These are phyloP conservation scores for Mastigias papua DNA, from an alignment of 30 jellyfish, hydroid and myxozoan genomes.

Conservation along the genomic window DNA sequence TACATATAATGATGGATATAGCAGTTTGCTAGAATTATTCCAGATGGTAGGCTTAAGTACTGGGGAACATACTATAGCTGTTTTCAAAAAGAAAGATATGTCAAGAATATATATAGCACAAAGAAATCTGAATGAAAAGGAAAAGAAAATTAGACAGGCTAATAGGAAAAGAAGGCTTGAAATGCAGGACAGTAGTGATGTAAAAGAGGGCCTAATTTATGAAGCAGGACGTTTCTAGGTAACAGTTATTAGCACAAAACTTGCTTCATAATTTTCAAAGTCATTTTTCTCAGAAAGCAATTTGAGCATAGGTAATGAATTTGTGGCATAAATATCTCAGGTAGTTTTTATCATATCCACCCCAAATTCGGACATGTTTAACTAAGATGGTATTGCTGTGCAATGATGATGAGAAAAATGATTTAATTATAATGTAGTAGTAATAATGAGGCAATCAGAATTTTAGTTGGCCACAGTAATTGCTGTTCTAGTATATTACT, in stretches of 20 bases:
- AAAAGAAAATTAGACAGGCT: constrained; percentile 28
- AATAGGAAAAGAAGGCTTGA: constrained; percentile 28
- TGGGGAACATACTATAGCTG: neutral
- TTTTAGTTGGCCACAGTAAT: neutral
- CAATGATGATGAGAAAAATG: constrained; percentile 13
- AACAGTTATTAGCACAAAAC: neutral
- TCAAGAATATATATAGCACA: constrained; percentile 2
- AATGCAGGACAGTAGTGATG: neutral
- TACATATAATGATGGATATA: constrained; percentile 26
- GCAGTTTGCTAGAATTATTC: neutral
- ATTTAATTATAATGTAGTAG: neutral
- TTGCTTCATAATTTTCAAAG: neutral
- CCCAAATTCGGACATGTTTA: neutral
- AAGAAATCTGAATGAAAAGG: constrained; percentile 6
- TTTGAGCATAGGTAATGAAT: neutral
- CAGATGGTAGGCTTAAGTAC: constrained; percentile 7
- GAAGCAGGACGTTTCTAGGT: constrained; percentile 11
- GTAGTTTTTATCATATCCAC: neutral
- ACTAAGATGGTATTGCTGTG: neutral
- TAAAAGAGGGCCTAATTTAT: constrained; percentile 1
- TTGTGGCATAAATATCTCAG: constrained; percentile 4
- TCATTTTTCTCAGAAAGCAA: neutral
- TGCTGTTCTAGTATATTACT: neutral
- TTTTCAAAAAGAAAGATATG: constrained; percentile 4
- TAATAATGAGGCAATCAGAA: constrained; percentile 2